Evolutionary conservation across 1,140 invertebrate genomes (phyloP), one percentile per base, ranked within the genome.

Genomic region (Drosophila simulans): DNA sequence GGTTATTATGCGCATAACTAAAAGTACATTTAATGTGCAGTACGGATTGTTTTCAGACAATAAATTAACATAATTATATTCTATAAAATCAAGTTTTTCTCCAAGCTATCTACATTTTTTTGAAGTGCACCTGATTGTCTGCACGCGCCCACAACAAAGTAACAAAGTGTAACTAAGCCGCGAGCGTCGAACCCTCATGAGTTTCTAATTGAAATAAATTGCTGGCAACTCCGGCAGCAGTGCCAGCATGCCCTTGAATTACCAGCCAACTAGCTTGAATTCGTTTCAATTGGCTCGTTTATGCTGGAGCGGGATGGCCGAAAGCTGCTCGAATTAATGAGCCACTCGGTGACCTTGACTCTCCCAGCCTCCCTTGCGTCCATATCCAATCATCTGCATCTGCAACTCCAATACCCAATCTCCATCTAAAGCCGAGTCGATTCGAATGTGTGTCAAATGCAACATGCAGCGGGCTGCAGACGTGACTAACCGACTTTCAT

Each of bases 151-250:
- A 58, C 64, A 58, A 46, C 25, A 55, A 46, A 35, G 27, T 42
- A 27, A 42, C 62, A 54, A 56, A 66, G 13, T 51, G 48, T 42
- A 60, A 54, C 55, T 73, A 54, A 69, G 68, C 46, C 60, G 54
- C 35, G 25, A 42, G 66, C 57, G 20, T 37, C 34, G 52, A 15
- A 35, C 63, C 31, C 70, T 70, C 48, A 84, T 56, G 77, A 84
- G 80, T 89, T 80, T 84, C 84, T 89, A 89, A 89, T 89, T 89
- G 84, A 89, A 89, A 89, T 89, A 89, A 89, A 89, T 89, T 89
- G 73, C 76, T 57, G 48, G 25, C 40, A 80, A 70, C 75, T 65
- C 39, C 74, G 43, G 49, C 59, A 68, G 56, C 65, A 13, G 31
- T 37, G 59, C 73, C 68, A 54, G 62, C 74, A 75, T 88, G 84